Evolutionary conservation across 2,113 vertebrate genomes (phyloP).

Genomic region (Ornithorhynchus anatinus): DNA sequence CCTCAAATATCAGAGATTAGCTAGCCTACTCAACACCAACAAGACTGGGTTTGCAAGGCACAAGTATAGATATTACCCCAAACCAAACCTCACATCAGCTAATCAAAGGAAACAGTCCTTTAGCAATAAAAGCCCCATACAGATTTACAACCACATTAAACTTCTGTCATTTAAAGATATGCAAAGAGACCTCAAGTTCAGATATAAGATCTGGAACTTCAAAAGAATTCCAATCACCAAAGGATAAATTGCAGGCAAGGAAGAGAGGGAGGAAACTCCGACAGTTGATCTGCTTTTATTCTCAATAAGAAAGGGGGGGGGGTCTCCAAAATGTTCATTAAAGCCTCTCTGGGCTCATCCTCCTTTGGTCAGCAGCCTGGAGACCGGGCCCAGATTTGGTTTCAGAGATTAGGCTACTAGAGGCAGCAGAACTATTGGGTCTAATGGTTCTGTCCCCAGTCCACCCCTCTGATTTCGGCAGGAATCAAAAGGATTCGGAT

Average conservation of each 20-base stretch:
- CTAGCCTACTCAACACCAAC: background rate
- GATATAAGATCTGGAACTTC: background rate
- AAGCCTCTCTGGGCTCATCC: background rate
- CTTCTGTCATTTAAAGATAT: constrained; percentile 4
- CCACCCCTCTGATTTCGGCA: constrained; percentile 70
- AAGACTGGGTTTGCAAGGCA: constrained; percentile 32
- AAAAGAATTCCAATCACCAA: constrained; percentile 1
- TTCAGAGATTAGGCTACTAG: too few relatives aligned
- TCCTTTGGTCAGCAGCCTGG: too few relatives aligned
- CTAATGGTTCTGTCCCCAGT: constrained; percentile 40
- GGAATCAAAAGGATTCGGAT: constrained; percentile 80
- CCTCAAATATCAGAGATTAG: too few relatives aligned
- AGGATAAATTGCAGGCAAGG: constrained; percentile 11
- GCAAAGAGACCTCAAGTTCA: constrained; percentile 35
- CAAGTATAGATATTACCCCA: too few relatives aligned
- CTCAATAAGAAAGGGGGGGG: constrained; percentile 1
- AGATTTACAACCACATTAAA: background rate
- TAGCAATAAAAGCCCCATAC: constrained; percentile 5
- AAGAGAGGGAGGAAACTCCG: background rate
- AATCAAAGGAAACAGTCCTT: too few relatives aligned
- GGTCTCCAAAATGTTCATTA: constrained; percentile 1
- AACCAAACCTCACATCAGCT: too few relatives aligned
- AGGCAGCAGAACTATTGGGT: too few relatives aligned
- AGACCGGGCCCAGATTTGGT: too few relatives aligned
- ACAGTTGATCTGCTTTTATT: too few relatives aligned